Conservation (phyloP, 1,140 invertebrate genomes). For the Lordiphosa clarofinis region DNA sequence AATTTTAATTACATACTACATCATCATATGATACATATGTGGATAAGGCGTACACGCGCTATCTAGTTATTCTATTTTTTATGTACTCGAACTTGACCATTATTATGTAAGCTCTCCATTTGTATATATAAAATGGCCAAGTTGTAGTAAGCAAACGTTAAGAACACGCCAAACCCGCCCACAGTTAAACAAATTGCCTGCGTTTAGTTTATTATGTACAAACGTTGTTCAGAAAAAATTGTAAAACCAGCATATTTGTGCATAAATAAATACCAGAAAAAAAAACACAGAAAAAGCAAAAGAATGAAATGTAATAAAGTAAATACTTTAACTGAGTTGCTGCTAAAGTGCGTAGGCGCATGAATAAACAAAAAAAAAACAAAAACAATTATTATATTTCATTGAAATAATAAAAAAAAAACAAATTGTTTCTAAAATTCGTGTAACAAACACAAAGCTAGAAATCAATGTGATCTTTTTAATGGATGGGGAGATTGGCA, state of each 20-base stretch:
- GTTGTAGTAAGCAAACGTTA: constrained; percentile 45
- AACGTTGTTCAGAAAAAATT: constrained; percentile 61
- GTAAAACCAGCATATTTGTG: constrained; percentile 43
- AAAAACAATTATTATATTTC: constrained; percentile 77
- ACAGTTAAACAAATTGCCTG: constrained; percentile 49
- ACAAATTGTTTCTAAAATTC: constrained; percentile 78
- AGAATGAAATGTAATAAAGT: constrained; percentile 54
- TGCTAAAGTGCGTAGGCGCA: constrained; percentile 64
- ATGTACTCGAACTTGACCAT: constrained; percentile 48
- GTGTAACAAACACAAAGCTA: constrained; percentile 74
- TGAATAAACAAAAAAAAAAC: constrained; percentile 54
- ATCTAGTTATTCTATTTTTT: constrained; percentile 45
- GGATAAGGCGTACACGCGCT: constrained; percentile 49
- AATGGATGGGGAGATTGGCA: too few species aligned
- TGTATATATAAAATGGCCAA: constrained; percentile 50
- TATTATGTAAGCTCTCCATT: constrained; percentile 16
- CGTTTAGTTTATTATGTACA: constrained; percentile 68
- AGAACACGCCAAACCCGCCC: constrained; percentile 30
- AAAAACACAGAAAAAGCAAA: constrained; percentile 27
- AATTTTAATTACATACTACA: constrained; percentile 33
- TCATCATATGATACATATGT: constrained; percentile 50
- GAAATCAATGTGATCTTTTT: constrained; percentile 21
- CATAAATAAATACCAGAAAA: neutral
- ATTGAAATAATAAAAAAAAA: constrained; percentile 74
- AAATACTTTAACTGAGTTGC: constrained; percentile 61